Evolutionary conservation across 2,888 invertebrate species (phyloP).

Genomic region (Protodeltote pygarga): DNA sequence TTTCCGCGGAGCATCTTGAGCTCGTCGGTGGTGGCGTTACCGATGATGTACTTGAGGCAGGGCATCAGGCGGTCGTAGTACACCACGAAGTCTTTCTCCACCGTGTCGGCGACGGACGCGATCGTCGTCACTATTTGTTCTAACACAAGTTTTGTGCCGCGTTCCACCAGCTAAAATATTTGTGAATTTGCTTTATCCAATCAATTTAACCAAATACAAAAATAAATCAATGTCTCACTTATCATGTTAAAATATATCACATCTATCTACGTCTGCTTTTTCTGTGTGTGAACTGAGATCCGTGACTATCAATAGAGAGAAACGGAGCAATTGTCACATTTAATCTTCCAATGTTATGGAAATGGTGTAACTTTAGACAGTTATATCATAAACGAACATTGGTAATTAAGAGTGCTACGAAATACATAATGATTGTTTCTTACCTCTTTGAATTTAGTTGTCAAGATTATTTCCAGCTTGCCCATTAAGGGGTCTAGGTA

Average conservation of each 20-base stretch:
- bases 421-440: no score
- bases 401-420: no score
- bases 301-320: constrained; percentile 72
- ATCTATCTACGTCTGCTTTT: not conserved
- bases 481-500: constrained; percentile 97
- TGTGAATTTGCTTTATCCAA: no score
- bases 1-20: constrained; percentile 97
- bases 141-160: constrained; percentile 97
- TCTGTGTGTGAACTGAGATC: constrained; percentile 82
- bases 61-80: constrained; percentile 98
- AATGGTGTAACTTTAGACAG: constrained; percentile 66
- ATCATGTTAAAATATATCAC: not conserved
- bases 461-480: constrained; percentile 96
- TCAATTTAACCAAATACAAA: not conserved
- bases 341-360: constrained; percentile 85
- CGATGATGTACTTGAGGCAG: constrained; percentile 98
- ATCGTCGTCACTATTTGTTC: constrained; percentile 99
- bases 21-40: constrained; percentile 95
- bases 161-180: constrained; percentile 90
- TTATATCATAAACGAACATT: constrained; percentile 85
- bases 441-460: constrained; percentile 96
- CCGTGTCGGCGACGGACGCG: constrained; percentile 99
- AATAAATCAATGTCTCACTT: not conserved
- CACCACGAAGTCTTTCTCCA: constrained; percentile 97
- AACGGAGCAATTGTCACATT: constrained; percentile 80